These are phyloP conservation scores for Alligator sinensis DNA, from an alignment of 2,113 vertebrate species.

Conservation along the genomic window DNA sequence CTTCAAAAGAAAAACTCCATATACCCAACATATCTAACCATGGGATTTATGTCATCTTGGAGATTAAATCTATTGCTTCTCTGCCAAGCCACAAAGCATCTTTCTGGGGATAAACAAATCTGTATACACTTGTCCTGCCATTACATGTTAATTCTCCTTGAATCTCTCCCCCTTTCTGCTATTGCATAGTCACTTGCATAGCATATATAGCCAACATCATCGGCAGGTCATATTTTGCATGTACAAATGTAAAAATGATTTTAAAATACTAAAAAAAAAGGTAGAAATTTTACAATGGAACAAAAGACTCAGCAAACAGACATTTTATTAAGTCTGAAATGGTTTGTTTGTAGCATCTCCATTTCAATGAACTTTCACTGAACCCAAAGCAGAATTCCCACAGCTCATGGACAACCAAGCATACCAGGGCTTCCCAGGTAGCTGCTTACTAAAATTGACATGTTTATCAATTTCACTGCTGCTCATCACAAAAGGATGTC, in stretches of 20 bases:
- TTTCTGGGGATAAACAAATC: not conserved
- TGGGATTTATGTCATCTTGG: not conserved
- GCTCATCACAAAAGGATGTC: not conserved
- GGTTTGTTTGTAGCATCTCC: not conserved
- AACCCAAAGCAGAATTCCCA: not conserved
- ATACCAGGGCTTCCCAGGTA: not conserved
- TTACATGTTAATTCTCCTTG: not conserved
- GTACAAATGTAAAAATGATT: rapidly evolving
- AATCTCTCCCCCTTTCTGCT: not conserved
- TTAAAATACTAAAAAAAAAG: not conserved
- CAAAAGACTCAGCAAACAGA: not conserved
- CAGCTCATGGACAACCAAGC: not conserved
- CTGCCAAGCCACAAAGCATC: not conserved
- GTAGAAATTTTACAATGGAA: not conserved
- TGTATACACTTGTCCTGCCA: not conserved
- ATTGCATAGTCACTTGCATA: not conserved
- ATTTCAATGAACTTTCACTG: not conserved
- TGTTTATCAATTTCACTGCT: not conserved
- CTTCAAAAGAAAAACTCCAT: no score
- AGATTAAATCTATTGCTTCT: not conserved
- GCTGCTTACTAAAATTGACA: not conserved
- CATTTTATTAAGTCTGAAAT: not conserved
- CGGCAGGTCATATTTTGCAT: not conserved
- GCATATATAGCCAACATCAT: not conserved
- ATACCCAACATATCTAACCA: not conserved